A percentile compares a stretch with the other conserved stretches of the same genome.
Conservation (phyloP, 2,113 vertebrate species). For the Alligator mississippiensis region DNA sequence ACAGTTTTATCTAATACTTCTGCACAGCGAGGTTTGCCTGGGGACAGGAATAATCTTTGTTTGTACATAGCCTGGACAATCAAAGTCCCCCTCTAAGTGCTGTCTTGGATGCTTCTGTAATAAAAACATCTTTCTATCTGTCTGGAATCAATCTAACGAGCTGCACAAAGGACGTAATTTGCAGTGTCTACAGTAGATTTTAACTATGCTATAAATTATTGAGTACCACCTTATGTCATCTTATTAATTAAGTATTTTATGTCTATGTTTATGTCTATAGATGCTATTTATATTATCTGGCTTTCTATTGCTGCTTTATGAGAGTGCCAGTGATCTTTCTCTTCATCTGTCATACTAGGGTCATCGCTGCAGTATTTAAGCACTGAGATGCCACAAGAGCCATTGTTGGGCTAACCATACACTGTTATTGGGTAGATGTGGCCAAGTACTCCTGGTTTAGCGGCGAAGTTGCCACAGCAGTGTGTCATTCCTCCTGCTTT, state of each 20-base stretch:
- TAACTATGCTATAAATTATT: constrained; percentile 22
- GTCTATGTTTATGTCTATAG: neutral
- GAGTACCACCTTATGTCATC: constrained; percentile 62
- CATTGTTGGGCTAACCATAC: neutral
- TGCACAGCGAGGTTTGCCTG: neutral
- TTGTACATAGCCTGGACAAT: neutral
- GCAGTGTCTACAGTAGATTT: neutral
- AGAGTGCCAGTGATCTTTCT: neutral
- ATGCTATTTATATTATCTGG: accelerated
- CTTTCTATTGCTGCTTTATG: neutral
- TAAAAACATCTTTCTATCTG: neutral
- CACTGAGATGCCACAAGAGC: accelerated
- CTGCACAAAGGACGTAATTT: neutral
- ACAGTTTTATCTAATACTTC: neutral
- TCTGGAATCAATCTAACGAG: neutral
- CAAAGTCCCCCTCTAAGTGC: neutral
- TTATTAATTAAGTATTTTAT: neutral
- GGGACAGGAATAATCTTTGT: neutral
- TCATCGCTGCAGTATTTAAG: accelerated
- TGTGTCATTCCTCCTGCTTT: neutral
- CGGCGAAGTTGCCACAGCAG: neutral
- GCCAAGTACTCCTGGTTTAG: neutral
- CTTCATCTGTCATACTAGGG: neutral
- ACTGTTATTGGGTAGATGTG: neutral
- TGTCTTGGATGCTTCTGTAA: neutral